Base-by-base conservation (phyloP, 2,113 vertebrate genomes). In the Lasiurus cinereus region DNA sequence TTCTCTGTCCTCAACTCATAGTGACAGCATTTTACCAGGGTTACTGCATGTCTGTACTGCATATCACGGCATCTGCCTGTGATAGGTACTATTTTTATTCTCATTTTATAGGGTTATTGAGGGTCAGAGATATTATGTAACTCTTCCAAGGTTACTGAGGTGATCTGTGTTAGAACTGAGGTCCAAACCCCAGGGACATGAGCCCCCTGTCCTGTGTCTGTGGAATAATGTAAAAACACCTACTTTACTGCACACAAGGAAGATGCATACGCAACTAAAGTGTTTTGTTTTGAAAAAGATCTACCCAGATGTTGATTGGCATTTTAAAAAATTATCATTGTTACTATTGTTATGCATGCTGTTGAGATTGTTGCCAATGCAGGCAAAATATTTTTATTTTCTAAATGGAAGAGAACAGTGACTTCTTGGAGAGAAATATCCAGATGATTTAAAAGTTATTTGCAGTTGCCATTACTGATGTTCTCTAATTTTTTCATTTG, bases 381-480 rank as follows among this genome's bases (percentile, higher is more conserved):
- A 88, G 82, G 18, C 31, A 84, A 90, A 66, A 48, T 10, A 15
- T 59, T 56, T 29, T 2, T 52, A 7, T 90, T 89, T 76, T 6
- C 33, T 83, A 74, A n/a, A 24, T 74, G 78, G 79, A 86, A 91
- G 50, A 90, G 79, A 82, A 70, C 10, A 74, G 8, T 36, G 72
- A 80, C 21, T 83, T 89, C 36, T 95, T 74, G 8, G 73, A 83
- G 70, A 67, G 48, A 78, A 83, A 74, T 52, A 86, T 48, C 13
- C 33, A 89, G 19, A 79, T 56, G 83, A 91, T 94, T 96, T 50
- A 80, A 73, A 90, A 59, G 54, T 62, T 66, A 73, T 80, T 86
- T 91, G 72, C 5, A 31, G 46, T 92, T 89, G 46, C 27, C 90
- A 48, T 94, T 74, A 89, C 74, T 86, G 72, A 24, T 77, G 5